phyloP scores from a whole-genome alignment of 1,140 invertebrate species.

The Eurytemora carolleeae region DNA sequence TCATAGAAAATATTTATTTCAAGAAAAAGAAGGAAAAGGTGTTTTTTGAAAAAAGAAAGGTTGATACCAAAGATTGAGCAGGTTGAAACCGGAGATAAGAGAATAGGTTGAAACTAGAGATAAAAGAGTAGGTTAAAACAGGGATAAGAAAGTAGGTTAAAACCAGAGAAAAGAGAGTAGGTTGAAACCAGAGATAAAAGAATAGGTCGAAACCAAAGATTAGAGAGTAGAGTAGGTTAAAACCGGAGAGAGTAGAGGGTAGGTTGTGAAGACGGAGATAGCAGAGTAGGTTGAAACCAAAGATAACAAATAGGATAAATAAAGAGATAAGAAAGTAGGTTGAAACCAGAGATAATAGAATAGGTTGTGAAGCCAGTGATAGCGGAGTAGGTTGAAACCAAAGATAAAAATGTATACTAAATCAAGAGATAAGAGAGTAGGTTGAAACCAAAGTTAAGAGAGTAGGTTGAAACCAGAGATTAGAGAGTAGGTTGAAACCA shows the following conservation, averaged over 20 bases:
- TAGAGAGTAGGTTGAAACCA: no score
- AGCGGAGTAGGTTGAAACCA: no score
- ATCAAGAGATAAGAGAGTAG: not conserved
- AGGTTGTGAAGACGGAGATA: not conserved
- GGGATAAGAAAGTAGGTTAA: no score
- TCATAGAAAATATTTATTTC: not conserved
- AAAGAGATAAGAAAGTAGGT: not conserved
- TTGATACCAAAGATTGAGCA: not conserved
- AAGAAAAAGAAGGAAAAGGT: no score
- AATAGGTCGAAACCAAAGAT: no score
- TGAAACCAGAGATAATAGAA: not conserved
- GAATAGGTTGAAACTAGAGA: not conserved
- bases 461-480: not conserved
- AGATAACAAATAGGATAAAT: not conserved
- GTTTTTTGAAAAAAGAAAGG: not conserved
- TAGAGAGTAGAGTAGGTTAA: not conserved
- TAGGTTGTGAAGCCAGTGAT: no score
- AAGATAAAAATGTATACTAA: not conserved
- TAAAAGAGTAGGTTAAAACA: no score
- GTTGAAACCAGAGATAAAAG: no score
- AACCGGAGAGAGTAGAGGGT: not conserved
- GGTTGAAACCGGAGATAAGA: not conserved
- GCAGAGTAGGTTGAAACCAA: not conserved
- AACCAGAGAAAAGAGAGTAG: not conserved
- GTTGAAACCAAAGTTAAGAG: not conserved